Base-by-base conservation (phyloP, 2,113 vertebrate species). In the Xiphorhynchus elegans region DNA sequence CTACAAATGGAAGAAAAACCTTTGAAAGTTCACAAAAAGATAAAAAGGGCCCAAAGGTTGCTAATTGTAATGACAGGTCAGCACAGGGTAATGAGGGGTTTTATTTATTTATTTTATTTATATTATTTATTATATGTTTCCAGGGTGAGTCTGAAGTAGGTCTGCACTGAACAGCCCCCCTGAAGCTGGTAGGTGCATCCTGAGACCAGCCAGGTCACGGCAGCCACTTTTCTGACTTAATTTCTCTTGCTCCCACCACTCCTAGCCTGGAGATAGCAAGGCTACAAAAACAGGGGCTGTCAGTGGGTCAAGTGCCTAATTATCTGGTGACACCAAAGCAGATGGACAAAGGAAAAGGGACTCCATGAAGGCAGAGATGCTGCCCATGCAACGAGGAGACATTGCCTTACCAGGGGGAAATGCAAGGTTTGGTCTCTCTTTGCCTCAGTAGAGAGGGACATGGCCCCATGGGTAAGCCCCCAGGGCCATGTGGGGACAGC, bases 401-500 rank as follows among this genome's bases (percentile, higher is more conserved):
- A 2, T 11, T 40, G 33, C 11, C 37, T 55, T 77, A n/a, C 26
- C 24, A 70, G 28, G 0, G 6, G 33, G 37, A 86, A 73, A 64
- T 23, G 31, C 55, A 68, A 58, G 31, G 23, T 73, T 94, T 3
- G 1, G 60, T 42, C 56, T 87, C 46, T 39, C 75, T 8, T 6
- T 63, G 37, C 15, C 33, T 21, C 3, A 33, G 17, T 9, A 29
- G 37, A 78, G 25, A n/a, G 42, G 28, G 9, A 53, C 23, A 28
- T 0, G 4, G 40, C 6, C 13, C 29, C 0, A 0, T 2, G 8
- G 64, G 58, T n/a, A 33, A 46, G 60, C 7, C 12, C 17, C 39
- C 29, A 28, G 46, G 46, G n/a, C 46, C 74, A 25, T 6, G 46
- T 26, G 40, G 55, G 46, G 33, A 46, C 55, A 90, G 60, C 6